phyloP scores from a whole-genome alignment of 2,113 vertebrate species.

The Peucedramus taeniatus region DNA sequence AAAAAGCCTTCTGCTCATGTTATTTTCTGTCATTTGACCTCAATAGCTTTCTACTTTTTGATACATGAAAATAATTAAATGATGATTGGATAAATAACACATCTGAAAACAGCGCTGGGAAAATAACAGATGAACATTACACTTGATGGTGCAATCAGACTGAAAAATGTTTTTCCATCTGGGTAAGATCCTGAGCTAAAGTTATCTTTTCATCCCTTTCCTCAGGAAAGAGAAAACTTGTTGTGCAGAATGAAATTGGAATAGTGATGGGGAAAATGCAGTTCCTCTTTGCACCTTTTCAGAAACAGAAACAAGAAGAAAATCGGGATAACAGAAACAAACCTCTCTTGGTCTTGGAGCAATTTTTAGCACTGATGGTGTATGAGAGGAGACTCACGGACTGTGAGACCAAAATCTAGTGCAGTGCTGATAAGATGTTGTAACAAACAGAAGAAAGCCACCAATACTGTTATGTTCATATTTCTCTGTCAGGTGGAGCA shows the following conservation, averaged over 20 bases:
- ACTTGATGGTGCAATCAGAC: not conserved
- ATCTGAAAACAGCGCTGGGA: not conserved
- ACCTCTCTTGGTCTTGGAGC: not conserved
- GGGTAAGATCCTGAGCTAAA: not conserved
- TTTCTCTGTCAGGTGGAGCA: conserved; percentile 22
- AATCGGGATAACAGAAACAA: not conserved
- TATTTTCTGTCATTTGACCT: conserved; percentile 32
- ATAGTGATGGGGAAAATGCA: not conserved
- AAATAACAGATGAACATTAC: not conserved
- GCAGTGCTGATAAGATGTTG: not conserved
- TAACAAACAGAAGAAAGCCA: conserved; percentile 18
- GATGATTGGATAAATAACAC: conserved; percentile 1
- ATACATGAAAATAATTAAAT: conserved; percentile 38
- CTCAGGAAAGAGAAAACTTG: not conserved
- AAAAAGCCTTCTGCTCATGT: not conserved
- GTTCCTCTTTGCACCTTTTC: not conserved
- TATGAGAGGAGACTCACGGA: not conserved
- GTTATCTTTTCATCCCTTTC: not conserved
- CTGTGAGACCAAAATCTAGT: not conserved
- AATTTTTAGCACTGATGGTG: not conserved
- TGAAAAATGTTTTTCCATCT: not conserved
- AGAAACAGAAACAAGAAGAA: not conserved
- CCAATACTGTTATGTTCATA: not conserved
- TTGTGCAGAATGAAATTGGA: not conserved
- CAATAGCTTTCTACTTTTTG: not conserved